Base-by-base conservation (phyloP, 2,113 vertebrate species). In the Phalacrocorax aristotelis region DNA sequence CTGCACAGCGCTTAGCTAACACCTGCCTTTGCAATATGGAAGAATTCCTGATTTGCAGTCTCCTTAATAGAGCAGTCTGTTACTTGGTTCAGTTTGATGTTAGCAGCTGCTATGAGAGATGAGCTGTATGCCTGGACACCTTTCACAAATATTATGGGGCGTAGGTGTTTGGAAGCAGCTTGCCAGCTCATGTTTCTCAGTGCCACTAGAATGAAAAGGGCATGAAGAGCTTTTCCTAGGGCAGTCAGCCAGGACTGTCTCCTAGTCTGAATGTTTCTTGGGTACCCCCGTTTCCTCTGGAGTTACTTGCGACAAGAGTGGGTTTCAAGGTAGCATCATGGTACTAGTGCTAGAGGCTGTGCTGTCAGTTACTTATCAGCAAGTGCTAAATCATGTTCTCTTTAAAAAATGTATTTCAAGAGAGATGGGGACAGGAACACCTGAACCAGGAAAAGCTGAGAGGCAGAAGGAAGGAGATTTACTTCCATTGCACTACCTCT, bases 371-470 rank as follows among this genome's bases (percentile, higher is more conserved):
- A 7, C 42, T 72, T 79, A 60, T 15, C 23, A 60, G 44, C 49
- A 32, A 1, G 0, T 2, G 7, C 44, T 77, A 83, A 48, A 36
- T 54, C 3, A 0, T 20, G 6, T 69, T 92, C 46, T 69, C 46
- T 92, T 81, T 55, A 77, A 80, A 93, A 30, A 65, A 11, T 0
- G 0, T 70, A 29, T 89, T 86, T 86, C 38, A 83, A 81, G 54
- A 86, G 10, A 9, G 70, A 12, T 58, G 27, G 12, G 36, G 60
- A 80, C 62, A 57, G 57, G 61, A 79, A 27, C 30, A 69, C 54
- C 58, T 69, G 74, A 90, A 85, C 40, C 70, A 77, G 79, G 64
- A 90, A 65, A 48, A 86, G 29, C 88, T 46, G n/a, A 46, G 52
- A 85, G 48, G 54, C 68, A 32, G 51, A 70, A 88, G 46, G n/a